Conservation (phyloP, 2,888 invertebrate species). For the Epinotia nisella region DNA sequence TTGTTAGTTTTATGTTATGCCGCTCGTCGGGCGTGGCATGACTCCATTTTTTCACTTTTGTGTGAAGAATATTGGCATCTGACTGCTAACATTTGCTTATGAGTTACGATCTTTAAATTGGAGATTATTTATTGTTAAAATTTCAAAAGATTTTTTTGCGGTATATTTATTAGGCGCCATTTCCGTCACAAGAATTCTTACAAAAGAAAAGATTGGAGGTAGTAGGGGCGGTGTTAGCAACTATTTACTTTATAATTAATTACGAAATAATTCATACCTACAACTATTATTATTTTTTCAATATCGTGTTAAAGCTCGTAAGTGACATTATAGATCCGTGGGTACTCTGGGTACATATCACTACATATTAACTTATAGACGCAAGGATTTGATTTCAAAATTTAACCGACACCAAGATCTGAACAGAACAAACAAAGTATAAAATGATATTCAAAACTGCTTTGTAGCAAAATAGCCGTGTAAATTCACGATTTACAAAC, state of each 20-base stretch:
- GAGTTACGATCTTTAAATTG: constrained; percentile 20
- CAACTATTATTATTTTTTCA: too few relatives aligned
- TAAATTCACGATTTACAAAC: constrained; percentile 9
- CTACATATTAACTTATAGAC: not conserved
- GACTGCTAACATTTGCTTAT: constrained; percentile 20
- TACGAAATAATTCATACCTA: too few relatives aligned
- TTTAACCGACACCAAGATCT: not conserved
- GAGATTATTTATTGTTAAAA: constrained; percentile 9
- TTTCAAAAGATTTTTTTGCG: constrained; percentile 16
- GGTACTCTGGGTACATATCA: not conserved
- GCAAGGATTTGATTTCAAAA: not conserved
- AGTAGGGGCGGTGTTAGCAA: not conserved
- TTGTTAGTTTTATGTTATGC: constrained; percentile 15
- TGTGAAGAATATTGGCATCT: constrained; percentile 28
- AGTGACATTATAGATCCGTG: too few relatives aligned
- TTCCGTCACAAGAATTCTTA: not conserved
- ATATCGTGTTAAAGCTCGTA: too few relatives aligned
- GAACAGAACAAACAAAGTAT: not conserved
- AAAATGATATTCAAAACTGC: not conserved
- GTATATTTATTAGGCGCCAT: constrained; percentile 9
- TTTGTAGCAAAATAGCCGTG: not conserved
- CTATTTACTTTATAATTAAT: too few relatives aligned
- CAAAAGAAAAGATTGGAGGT: not conserved
- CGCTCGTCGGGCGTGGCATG: constrained; percentile 8
- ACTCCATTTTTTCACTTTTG: constrained; percentile 14